Conservation (phyloP, 2,888 invertebrate species). For the Chouioia cunea region DNA sequence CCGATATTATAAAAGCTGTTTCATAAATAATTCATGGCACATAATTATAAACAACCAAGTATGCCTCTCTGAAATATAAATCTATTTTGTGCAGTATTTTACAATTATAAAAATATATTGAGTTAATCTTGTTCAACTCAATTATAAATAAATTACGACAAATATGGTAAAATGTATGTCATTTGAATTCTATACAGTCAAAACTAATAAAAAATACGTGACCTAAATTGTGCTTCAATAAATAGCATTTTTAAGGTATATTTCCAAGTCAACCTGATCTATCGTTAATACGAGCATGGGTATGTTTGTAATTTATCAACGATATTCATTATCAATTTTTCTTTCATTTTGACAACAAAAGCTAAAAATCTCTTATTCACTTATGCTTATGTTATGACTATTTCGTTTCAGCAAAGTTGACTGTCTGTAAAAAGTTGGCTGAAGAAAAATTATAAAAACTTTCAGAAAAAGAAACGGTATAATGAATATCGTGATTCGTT, state of each 20-base stretch:
- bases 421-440: conserved; percentile 5
- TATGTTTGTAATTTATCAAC: conserved; percentile 21
- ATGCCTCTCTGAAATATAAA: conserved; percentile 34
- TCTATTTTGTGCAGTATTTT: conserved; percentile 43
- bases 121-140: conserved; percentile 31
- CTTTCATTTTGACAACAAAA: conserved; percentile 18
- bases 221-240: conserved; percentile 26
- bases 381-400: conserved; percentile 3
- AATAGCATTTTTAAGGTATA: conserved; percentile 31
- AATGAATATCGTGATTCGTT: conserved; percentile 39
- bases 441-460: conserved; percentile 9
- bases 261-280: conserved; percentile 28
- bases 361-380: conserved; percentile 27
- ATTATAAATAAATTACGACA: conserved; percentile 34
- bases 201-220: conserved; percentile 25
- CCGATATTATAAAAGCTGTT: conserved; percentile 34
- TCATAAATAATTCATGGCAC: conserved; percentile 46
- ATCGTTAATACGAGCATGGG: conserved; percentile 2
- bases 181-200: conserved; percentile 6
- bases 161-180: conserved; percentile 9
- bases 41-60: conserved; percentile 37
- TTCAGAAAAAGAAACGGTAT: conserved; percentile 29
- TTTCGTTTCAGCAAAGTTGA: background rate
- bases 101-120: conserved; percentile 45
- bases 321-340: conserved; percentile 35